Percentiles rank a stretch among this genome's conserved stretches.
Conservation (phyloP, 1,140 invertebrate genomes). For the Conus betulinus region DNA sequence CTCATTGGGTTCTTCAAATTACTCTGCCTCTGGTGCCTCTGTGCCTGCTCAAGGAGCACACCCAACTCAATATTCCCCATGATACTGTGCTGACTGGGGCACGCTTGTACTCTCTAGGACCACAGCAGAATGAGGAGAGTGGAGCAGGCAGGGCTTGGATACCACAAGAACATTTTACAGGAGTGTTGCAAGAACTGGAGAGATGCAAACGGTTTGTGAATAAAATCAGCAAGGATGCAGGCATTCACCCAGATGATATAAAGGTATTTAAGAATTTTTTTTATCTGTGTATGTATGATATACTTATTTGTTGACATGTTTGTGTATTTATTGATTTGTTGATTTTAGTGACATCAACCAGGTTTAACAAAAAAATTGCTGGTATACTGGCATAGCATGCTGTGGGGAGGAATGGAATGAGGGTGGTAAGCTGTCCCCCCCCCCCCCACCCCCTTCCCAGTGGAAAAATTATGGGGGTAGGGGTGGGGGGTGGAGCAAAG, state of each 20-base stretch:
- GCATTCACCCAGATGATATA: background rate
- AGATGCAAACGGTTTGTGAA: background rate
- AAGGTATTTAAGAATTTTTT: background rate
- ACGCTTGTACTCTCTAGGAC: background rate
- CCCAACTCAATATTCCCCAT: background rate
- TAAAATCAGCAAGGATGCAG: background rate
- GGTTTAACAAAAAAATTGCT: background rate
- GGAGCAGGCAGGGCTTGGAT: background rate
- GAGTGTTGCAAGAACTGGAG: background rate
- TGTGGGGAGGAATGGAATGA: no score
- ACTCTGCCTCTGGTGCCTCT: background rate
- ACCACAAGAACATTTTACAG: background rate
- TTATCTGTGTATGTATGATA: background rate
- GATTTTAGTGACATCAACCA: background rate
- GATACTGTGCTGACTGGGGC: background rate
- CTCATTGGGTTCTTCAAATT: background rate
- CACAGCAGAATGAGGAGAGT: background rate
- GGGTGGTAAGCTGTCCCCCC: no score
- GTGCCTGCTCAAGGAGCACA: background rate
- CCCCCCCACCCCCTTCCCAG: no score
- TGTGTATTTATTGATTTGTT: background rate
- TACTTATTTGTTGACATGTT: background rate
- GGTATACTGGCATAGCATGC: background rate
- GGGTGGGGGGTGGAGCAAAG: no score
- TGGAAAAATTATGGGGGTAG: no score